Percentiles rank a stretch among this genome's conserved stretches.
Evolutionary conservation across 1,140 invertebrate genomes (phyloP).

Genomic region (Saccostrea echinata): DNA sequence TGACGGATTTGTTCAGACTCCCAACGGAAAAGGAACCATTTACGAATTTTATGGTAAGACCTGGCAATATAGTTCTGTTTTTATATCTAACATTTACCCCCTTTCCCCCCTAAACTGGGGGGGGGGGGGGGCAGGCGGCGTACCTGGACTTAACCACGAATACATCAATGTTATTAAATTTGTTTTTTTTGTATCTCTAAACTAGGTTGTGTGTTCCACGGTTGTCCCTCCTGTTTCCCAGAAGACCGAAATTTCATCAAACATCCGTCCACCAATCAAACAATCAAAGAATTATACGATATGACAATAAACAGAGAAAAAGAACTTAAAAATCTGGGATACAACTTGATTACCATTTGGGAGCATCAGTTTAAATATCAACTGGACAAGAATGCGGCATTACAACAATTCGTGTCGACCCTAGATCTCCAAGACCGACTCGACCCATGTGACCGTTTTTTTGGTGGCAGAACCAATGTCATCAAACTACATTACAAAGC

Average conservation of each 20-base stretch:
- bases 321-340: constrained; percentile 36
- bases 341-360: constrained; percentile 31
- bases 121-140: constrained; percentile 34
- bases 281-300: constrained; percentile 30
- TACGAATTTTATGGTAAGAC: constrained; percentile 57
- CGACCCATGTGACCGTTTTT: constrained; percentile 43
- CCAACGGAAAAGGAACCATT: constrained; percentile 24
- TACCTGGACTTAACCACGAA: background rate
- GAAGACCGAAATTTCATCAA: constrained; percentile 32
- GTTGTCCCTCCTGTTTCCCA: constrained; percentile 38
- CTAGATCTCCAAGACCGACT: constrained; percentile 44
- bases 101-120: constrained; percentile 15
- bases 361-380: constrained; percentile 51
- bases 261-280: constrained; percentile 21
- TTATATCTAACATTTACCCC: background rate
- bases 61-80: too few relatives aligned
- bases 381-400: constrained; percentile 21
- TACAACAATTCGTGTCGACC: constrained; percentile 19
- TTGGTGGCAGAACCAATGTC: constrained; percentile 47
- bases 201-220: constrained; percentile 44
- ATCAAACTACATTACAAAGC: constrained; percentile 45
- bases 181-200: background rate
- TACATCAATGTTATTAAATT: background rate
- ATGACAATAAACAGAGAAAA: constrained; percentile 33
- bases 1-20: constrained; percentile 36